phyloP scores from a whole-genome alignment of 2,888 invertebrate genomes.

The Catotricha subobsoleta region DNA sequence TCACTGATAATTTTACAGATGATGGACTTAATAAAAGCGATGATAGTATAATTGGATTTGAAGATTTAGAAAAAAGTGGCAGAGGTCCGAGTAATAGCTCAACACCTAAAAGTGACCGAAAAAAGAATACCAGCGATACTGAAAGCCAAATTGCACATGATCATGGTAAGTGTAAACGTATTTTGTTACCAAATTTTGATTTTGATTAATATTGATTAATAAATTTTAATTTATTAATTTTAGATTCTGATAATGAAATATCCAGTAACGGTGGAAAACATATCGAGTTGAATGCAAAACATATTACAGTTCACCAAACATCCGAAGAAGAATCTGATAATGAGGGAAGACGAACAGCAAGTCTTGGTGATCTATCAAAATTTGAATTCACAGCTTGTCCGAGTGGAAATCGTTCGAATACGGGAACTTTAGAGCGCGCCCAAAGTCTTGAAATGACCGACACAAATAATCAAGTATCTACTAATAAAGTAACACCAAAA shows the following conservation, averaged over 20 bases:
- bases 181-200: background rate
- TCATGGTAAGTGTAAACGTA: conserved; percentile 3
- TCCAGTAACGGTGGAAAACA: conserved; percentile 35
- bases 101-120: background rate
- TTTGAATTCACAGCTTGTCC: conserved; percentile 33
- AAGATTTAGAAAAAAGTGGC: too few species aligned
- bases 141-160: conserved; percentile 5
- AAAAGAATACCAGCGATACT: background rate
- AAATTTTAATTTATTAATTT: too few species aligned
- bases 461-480: conserved; percentile 12
- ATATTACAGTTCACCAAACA: conserved; percentile 48
- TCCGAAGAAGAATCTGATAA: conserved; percentile 34
- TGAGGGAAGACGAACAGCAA: conserved; percentile 56
- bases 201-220: background rate
- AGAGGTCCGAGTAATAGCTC: background rate
- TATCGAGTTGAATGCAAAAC: conserved; percentile 54
- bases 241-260: conserved; percentile 30
- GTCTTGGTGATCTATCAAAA: conserved; percentile 59
- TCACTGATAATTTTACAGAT: too few species aligned
- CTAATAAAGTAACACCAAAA: conserved; percentile 31
- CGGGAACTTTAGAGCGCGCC: conserved; percentile 51
- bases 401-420: conserved; percentile 13
- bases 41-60: too few species aligned
- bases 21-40: too few species aligned
- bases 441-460: conserved; percentile 62